Conservation (phyloP, 1,140 invertebrate genomes). For the Trichomalopsis sarcophagae region DNA sequence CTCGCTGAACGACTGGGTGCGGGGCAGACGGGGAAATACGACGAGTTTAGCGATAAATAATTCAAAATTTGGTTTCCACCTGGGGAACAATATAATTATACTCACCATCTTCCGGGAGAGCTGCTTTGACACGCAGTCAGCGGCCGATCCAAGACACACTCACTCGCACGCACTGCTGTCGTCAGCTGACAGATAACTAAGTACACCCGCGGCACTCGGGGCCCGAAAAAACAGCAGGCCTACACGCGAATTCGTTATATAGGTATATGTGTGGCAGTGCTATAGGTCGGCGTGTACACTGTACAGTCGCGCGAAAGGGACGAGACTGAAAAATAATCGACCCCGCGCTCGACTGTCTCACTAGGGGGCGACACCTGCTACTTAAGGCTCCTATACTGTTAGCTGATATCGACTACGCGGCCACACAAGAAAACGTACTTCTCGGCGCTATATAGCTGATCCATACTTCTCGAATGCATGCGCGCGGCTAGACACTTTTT, state of each 20-base stretch:
- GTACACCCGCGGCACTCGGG: not conserved
- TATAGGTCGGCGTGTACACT: not conserved
- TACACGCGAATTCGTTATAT: not conserved
- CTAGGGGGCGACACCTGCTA: not conserved
- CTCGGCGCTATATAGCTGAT: no score
- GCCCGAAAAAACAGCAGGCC: not conserved
- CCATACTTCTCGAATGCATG: no score
- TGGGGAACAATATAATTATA: not conserved
- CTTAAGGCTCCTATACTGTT: not conserved
- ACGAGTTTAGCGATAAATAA: not conserved
- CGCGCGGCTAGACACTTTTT: no score
- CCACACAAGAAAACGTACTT: no score
- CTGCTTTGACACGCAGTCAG: slow-evolving; percentile 14
- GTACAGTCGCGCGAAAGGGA: not conserved
- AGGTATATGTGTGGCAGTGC: not conserved
- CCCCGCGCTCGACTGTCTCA: not conserved
- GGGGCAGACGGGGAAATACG: not conserved
- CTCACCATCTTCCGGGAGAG: slow-evolving; percentile 9
- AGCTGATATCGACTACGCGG: not conserved
- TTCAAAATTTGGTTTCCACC: not conserved
- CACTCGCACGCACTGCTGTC: not conserved
- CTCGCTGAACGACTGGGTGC: slow-evolving; percentile 83
- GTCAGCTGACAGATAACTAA: not conserved
- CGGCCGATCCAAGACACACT: not conserved
- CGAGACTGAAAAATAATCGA: slow-evolving; percentile 31